phyloP scores from a whole-genome alignment of 2,797 vertebrate species.

The Sebastes trivittatus region DNA sequence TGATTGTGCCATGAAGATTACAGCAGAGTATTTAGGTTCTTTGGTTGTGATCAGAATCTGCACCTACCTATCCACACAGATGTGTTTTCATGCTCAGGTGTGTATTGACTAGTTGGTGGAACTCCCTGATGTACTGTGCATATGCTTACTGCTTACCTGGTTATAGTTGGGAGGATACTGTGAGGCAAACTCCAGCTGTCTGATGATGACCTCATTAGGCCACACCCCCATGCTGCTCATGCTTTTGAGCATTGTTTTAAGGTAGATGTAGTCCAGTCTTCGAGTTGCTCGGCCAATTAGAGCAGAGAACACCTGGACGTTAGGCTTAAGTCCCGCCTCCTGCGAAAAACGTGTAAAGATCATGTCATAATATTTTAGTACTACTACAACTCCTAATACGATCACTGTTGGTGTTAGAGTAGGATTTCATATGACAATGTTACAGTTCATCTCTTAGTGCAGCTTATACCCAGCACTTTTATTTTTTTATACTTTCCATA shows the following conservation, averaged over 20 bases:
- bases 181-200: slow-evolving; percentile 92
- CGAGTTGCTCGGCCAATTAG: slow-evolving; percentile 87
- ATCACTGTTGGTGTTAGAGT: neutral
- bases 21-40: neutral
- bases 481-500: neutral
- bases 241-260: slow-evolving; percentile 85
- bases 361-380: neutral
- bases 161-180: slow-evolving; percentile 91
- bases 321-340: slow-evolving; percentile 86
- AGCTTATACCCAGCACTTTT: neutral
- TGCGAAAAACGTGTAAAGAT: slow-evolving; percentile 48
- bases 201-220: slow-evolving; percentile 92
- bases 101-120: neutral
- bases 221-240: slow-evolving; percentile 86
- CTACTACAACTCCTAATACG: neutral
- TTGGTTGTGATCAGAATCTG: neutral
- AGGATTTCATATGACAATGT: neutral
- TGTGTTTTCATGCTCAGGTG: neutral
- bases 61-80: neutral
- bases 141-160: slow-evolving; percentile 85
- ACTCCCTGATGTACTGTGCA: neutral
- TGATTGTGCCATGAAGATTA: neutral
- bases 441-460: neutral
- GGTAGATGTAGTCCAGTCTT: slow-evolving; percentile 89
- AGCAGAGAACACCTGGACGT: slow-evolving; percentile 88